A percentile compares a stretch with the other conserved stretches of the same genome.
These are phyloP conservation scores for Acleris laterana DNA, from an alignment of 2,888 invertebrate species.

Conservation along the genomic window DNA sequence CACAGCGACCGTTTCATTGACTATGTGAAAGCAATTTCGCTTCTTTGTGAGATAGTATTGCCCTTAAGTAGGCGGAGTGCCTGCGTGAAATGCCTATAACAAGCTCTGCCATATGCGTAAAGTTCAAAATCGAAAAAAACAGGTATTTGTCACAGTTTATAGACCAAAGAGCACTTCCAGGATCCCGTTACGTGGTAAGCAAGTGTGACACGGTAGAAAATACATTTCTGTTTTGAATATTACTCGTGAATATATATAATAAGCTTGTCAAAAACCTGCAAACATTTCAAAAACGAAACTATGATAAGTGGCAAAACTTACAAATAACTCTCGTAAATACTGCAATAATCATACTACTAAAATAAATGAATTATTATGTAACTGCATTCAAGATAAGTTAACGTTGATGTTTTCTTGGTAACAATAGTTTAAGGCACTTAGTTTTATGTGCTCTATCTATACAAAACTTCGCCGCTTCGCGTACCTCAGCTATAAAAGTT, in stretches of 20 bases:
- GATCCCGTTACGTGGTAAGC: not conserved
- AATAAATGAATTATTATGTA: not conserved
- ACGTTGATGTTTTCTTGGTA: not conserved
- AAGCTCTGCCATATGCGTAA: constrained; percentile 37
- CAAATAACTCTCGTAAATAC: not conserved
- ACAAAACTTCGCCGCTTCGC: constrained; percentile 16
- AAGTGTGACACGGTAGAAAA: too few species aligned
- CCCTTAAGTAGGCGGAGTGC: constrained; percentile 68
- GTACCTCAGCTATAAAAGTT: constrained; percentile 8
- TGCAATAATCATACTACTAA: not conserved
- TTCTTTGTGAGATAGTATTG: constrained; percentile 74
- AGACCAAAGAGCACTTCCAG: not conserved
- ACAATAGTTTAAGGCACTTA: constrained; percentile 8
- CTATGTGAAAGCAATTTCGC: constrained; percentile 73
- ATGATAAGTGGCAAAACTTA: too few species aligned
- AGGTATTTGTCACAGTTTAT: not conserved
- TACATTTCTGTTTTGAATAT: too few species aligned
- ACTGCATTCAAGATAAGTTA: constrained; percentile 11
- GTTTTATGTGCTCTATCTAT: constrained; percentile 18
- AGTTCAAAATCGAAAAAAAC: not conserved
- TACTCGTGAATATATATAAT: too few species aligned
- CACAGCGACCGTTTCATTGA: constrained; percentile 76
- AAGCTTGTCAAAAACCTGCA: too few species aligned
- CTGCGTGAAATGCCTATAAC: constrained; percentile 56
- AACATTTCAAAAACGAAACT: too few species aligned